Base-by-base conservation (phyloP, 2,113 vertebrate genomes). In the Zeus faber region DNA sequence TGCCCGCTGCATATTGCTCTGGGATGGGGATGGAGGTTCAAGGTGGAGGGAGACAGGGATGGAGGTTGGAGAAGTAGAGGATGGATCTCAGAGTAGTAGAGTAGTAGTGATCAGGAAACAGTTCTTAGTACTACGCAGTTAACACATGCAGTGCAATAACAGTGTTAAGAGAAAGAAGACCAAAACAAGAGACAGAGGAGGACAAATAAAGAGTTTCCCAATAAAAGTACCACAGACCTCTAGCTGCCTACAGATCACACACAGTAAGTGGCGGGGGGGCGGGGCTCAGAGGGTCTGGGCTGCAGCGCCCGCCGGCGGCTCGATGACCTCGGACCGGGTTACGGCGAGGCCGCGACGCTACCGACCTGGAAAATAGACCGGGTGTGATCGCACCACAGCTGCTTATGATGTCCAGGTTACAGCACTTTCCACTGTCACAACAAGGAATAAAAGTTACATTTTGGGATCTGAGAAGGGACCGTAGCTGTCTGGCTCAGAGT, bases 241-340 rank as follows among this genome's bases (percentile, higher is more conserved):
- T 77, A 96, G 91, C 92, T 94, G 89, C 93, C 93, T 95, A 94
- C 89, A 89, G 89, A 93, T 92, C 92, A 95, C 93, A 95, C 87
- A 92, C 92, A 95, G 91, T 92, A 92, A 93, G 91, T 89, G 91
- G 92, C 88, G 74, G 69, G 88, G 90, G 91, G 90, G 91, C 93
- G 91, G 92, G 92, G 91, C 91, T 89, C 88, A 79, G 88, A 90
- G 90, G 72, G 85, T 89, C 90, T 85, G 88, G 90, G 91, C 90
- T 81, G 79, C 88, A 90, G 87, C 92, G 91, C 90, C 91, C 87
- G 90, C 63, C 21, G 39, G 54, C 59, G 62, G 87, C 84, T 91
- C 89, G 67, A n/a, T n/a, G n/a, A n/a, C n/a, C n/a, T n/a, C n/a
- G n/a, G n/a, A n/a, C n/a, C n/a, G n/a, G n/a, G n/a, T n/a, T n/a